phyloP scores from a whole-genome alignment of 1,140 invertebrate genomes.

The Euwallacea fornicatus region DNA sequence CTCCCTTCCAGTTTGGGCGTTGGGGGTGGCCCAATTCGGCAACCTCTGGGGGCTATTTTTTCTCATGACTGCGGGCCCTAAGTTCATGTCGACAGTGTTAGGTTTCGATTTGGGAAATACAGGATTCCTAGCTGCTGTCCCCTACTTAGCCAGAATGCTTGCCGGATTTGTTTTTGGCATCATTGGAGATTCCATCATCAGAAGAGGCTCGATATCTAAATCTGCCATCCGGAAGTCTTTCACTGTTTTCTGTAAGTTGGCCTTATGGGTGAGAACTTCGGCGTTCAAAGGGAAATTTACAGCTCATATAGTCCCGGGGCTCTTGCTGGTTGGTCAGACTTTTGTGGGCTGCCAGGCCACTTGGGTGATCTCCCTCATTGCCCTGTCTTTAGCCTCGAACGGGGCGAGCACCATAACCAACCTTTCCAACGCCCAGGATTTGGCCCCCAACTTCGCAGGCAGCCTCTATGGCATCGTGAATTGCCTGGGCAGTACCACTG shows the following conservation, averaged over 20 bases:
- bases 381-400: slow-evolving; percentile 76
- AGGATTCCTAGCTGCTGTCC: slow-evolving; percentile 70
- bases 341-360: slow-evolving; percentile 67
- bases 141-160: slow-evolving; percentile 67
- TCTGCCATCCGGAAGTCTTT: slow-evolving; percentile 70
- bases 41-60: slow-evolving; percentile 80
- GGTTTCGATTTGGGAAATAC: slow-evolving; percentile 79
- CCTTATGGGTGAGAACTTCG: not conserved
- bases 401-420: slow-evolving; percentile 84
- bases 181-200: slow-evolving; percentile 66
- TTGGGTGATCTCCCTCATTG: slow-evolving; percentile 67
- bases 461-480: slow-evolving; percentile 75
- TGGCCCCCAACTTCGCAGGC: slow-evolving; percentile 79
- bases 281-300: slow-evolving; percentile 34
- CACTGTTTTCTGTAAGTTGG: slow-evolving; percentile 65
- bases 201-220: slow-evolving; percentile 60
- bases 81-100: slow-evolving; percentile 75
- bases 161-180: slow-evolving; percentile 69
- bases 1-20: slow-evolving; percentile 68
- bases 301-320: slow-evolving; percentile 71
- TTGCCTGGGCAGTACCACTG: slow-evolving; percentile 72
- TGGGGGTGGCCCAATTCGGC: slow-evolving; percentile 69
- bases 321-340: slow-evolving; percentile 65
- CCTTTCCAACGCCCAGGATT: slow-evolving; percentile 80
- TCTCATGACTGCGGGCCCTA: slow-evolving; percentile 85